These are phyloP conservation scores for Oostethus manadensis DNA, from an alignment of 2,113 vertebrate genomes.

Conservation along the genomic window DNA sequence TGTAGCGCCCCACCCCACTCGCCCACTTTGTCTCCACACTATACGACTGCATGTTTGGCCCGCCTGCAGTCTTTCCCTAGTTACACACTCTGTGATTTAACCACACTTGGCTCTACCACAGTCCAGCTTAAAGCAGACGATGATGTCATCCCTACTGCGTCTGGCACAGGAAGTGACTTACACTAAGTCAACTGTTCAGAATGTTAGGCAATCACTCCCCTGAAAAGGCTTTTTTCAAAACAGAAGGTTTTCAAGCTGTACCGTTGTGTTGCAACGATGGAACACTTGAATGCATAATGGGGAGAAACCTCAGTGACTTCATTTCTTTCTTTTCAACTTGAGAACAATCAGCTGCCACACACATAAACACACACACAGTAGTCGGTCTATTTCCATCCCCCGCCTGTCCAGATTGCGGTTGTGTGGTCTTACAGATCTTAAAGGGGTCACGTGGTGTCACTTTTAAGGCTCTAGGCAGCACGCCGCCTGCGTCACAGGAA, in stretches of 20 bases:
- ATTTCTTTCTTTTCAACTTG: slow-evolving; percentile 15
- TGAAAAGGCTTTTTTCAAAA: slow-evolving; percentile 31
- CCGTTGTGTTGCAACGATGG: slow-evolving; percentile 18
- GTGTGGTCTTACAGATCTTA: slow-evolving; percentile 49
- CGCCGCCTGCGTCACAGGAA: slow-evolving; percentile 49
- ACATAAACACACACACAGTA: slow-evolving; percentile 9
- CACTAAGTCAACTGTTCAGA: slow-evolving; percentile 17
- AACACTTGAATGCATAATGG: slow-evolving; percentile 23
- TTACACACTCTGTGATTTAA: slow-evolving; percentile 59
- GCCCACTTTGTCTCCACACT: slow-evolving; percentile 39
- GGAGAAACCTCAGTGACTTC: slow-evolving; percentile 14
- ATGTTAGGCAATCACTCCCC: slow-evolving; percentile 13
- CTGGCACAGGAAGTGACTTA: slow-evolving; percentile 64
- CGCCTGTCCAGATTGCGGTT: slow-evolving; percentile 25
- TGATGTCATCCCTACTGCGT: slow-evolving; percentile 59
- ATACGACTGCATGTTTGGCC: slow-evolving; percentile 63
- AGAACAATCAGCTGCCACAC: slow-evolving; percentile 19
- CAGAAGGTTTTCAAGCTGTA: slow-evolving; percentile 14
- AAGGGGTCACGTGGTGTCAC: slow-evolving; percentile 38
- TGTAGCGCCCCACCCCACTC: slow-evolving; percentile 26
- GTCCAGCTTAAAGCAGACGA: slow-evolving; percentile 57
- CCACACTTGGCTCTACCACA: slow-evolving; percentile 60
- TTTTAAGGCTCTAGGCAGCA: slow-evolving; percentile 37
- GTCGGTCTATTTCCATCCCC: slow-evolving; percentile 31
- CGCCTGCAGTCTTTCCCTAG: slow-evolving; percentile 52